phyloP scores from a whole-genome alignment of 2,113 vertebrate species.

The Sminthopsis crassicaudata region DNA sequence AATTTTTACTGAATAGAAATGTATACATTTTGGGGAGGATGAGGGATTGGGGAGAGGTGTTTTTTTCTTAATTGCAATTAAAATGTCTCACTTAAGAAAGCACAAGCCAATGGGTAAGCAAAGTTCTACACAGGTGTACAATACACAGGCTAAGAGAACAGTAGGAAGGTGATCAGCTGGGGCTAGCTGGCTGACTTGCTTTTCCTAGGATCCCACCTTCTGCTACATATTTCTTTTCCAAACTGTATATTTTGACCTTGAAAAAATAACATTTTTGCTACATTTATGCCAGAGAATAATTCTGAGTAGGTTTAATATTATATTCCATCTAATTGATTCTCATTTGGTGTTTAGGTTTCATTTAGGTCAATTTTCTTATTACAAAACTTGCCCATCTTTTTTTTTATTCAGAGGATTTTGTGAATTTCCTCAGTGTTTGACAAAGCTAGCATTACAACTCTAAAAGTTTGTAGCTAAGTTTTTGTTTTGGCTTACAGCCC shows the following conservation, averaged over 20 bases:
- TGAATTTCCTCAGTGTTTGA: slow-evolving; percentile 29
- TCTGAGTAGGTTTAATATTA: slow-evolving; percentile 15
- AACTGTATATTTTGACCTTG: slow-evolving; percentile 73
- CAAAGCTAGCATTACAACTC: not conserved
- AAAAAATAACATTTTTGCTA: slow-evolving; percentile 54
- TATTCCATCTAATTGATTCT: slow-evolving; percentile 32
- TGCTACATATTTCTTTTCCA: slow-evolving; percentile 75
- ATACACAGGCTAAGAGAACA: slow-evolving; percentile 63
- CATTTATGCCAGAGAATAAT: slow-evolving; percentile 32
- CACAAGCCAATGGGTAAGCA: slow-evolving; percentile 38
- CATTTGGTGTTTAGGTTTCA: not conserved
- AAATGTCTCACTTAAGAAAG: slow-evolving; percentile 70
- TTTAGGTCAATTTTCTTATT: slow-evolving; percentile 29
- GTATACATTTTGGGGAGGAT: not conserved
- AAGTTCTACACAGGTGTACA: slow-evolving; percentile 74
- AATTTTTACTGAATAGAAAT: slow-evolving; percentile 12
- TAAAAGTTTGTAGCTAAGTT: not conserved
- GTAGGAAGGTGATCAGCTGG: slow-evolving; percentile 77
- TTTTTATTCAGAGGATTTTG: not conserved
- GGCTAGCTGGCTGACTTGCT: slow-evolving; percentile 72
- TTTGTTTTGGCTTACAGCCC: not conserved
- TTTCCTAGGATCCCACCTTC: slow-evolving; percentile 75
- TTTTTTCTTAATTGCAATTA: slow-evolving; percentile 67
- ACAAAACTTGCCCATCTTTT: slow-evolving; percentile 34
- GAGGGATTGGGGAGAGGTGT: slow-evolving; percentile 30